A percentile compares a stretch with the other conserved stretches of the same genome.
phyloP scores from a whole-genome alignment of 2,113 vertebrate genomes.

The Hassar affinis region DNA sequence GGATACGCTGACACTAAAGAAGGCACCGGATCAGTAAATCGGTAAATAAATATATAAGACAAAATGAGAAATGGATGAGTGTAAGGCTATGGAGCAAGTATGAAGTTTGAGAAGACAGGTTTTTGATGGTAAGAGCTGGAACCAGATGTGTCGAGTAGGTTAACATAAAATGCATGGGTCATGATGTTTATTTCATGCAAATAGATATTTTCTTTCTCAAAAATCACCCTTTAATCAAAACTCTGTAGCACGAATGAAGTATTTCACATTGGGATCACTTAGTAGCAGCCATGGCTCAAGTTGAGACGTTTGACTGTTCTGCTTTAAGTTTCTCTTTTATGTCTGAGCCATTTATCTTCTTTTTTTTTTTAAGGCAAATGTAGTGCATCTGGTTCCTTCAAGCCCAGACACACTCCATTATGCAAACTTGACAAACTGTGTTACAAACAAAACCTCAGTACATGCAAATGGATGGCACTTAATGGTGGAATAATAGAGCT shows the following conservation, averaged over 20 bases:
- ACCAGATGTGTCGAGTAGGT: no score
- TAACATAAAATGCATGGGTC: no score
- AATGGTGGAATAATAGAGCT: not conserved
- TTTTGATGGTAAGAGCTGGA: not conserved
- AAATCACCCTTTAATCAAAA: not conserved
- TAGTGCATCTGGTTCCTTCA: conserved; percentile 37
- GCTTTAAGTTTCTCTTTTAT: not conserved
- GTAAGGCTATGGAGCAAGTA: not conserved
- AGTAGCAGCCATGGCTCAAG: not conserved
- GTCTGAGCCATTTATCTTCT: conserved; percentile 7
- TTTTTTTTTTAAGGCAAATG: not conserved
- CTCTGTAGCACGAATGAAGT: not conserved
- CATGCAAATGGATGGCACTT: not conserved
- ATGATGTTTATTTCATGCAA: conserved; percentile 13
- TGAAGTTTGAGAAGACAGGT: not conserved
- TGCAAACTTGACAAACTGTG: conserved; percentile 27
- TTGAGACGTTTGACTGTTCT: not conserved
- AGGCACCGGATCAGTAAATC: not conserved
- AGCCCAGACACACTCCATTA: conserved; percentile 10
- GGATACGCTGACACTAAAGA: not conserved
- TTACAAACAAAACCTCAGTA: not conserved
- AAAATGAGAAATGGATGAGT: not conserved
- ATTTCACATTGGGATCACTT: not conserved
- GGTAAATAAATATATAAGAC: not conserved
- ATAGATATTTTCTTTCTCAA: not conserved